Percentiles rank a stretch among this genome's conserved stretches.
phyloP scores from a whole-genome alignment of 2,888 invertebrate genomes.

The Branchipolynoe longqiensis region DNA sequence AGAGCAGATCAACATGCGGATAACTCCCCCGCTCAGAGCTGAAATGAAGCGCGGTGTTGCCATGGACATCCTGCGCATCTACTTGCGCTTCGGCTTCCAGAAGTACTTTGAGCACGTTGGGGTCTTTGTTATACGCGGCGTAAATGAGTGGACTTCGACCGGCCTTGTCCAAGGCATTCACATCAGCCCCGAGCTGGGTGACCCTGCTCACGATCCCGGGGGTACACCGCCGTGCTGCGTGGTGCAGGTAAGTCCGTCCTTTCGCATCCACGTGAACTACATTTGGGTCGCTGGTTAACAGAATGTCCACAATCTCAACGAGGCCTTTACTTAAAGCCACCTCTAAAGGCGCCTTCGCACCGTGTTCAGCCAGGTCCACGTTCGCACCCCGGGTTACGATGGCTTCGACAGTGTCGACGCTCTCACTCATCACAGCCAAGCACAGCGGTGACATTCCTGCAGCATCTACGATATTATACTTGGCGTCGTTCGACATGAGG shows the following conservation, averaged over 20 bases:
- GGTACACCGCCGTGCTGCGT: conserved; percentile 21
- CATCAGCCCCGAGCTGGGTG: not conserved
- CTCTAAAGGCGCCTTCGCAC: conserved; percentile 27
- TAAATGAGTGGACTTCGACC: conserved; percentile 50
- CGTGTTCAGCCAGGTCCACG: conserved; percentile 40
- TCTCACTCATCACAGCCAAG: not conserved
- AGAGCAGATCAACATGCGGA: conserved; percentile 55
- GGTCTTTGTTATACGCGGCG: conserved; percentile 43
- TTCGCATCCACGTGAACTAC: conserved; percentile 19
- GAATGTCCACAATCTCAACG: conserved; percentile 2
- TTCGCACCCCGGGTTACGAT: conserved; percentile 2
- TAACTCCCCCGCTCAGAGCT: conserved; percentile 58
- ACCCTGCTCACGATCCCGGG: conserved; percentile 13
- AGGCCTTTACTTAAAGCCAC: conserved; percentile 20
- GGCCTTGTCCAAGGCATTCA: not conserved
- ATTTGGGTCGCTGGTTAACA: conserved; percentile 33
- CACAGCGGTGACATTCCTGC: conserved; percentile 19
- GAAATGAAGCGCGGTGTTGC: conserved; percentile 59
- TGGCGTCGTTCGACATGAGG: conserved; percentile 24
- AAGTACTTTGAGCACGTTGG: conserved; percentile 35
- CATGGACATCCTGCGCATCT: conserved; percentile 32
- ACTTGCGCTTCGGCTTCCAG: conserved; percentile 33
- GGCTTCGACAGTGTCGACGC: conserved; percentile 9
- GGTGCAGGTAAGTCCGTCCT: conserved; percentile 48
- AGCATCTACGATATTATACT: conserved; percentile 29